These are phyloP conservation scores for Liodrosophila aerea DNA, from an alignment of 2,888 invertebrate species.

Conservation along the genomic window DNA sequence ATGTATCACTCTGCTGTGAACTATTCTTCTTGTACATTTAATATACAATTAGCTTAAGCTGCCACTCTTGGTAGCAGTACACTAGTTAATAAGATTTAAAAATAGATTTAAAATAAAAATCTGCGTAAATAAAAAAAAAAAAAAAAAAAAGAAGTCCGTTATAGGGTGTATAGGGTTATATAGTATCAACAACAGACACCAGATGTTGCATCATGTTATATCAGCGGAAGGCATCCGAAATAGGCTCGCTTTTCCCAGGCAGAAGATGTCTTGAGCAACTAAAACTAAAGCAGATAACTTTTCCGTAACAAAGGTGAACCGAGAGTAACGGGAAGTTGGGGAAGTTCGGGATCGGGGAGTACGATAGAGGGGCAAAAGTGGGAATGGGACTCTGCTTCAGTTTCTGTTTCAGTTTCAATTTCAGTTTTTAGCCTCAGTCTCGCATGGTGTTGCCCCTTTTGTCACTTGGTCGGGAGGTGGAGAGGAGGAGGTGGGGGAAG, in stretches of 20 bases:
- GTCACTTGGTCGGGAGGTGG: slow-evolving; percentile 26
- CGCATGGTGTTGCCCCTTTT: slow-evolving; percentile 37
- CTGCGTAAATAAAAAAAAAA: no score
- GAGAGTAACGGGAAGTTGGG: not conserved
- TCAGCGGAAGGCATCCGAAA: not conserved
- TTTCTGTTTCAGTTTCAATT: slow-evolving; percentile 22
- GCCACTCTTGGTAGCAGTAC: no score
- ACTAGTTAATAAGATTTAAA: no score
- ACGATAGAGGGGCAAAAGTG: not conserved
- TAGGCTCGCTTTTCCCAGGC: not conserved
- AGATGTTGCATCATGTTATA: not conserved
- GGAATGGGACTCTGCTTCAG: slow-evolving; percentile 52
- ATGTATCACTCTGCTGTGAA: no score
- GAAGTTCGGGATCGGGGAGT: not conserved
- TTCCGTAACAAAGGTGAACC: slow-evolving; percentile 1
- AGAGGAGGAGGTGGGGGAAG: not conserved
- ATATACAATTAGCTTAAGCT: no score
- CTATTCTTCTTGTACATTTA: no score
- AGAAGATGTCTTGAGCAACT: slow-evolving; percentile 5
- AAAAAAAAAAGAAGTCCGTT: no score
- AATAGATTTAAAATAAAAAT: no score
- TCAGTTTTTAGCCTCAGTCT: slow-evolving; percentile 1
- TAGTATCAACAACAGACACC: not conserved
- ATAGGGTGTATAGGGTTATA: no score
- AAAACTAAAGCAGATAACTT: not conserved